Evolutionary conservation across 2,888 invertebrate species (phyloP), one percentile per base, ranked within the genome.

Genomic region (Smittia aterrima): DNA sequence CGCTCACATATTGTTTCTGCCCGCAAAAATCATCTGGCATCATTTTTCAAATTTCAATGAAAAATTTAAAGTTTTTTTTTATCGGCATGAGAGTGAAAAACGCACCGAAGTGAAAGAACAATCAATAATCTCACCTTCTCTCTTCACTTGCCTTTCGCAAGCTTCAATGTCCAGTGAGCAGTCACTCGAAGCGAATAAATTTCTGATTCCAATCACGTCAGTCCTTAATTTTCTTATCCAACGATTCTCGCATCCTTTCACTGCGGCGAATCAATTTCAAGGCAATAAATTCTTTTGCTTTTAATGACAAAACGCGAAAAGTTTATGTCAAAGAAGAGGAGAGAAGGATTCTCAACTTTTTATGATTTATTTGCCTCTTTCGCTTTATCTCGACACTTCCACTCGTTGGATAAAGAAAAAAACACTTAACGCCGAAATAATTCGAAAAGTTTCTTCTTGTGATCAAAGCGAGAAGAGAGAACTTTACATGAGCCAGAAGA

Each of bases 1-100:
- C n/a, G n/a, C n/a, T 47, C n/a, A 13, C n/a, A 4, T 47, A 18
- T 47, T 47, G 53, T 47, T 47, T 18, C 53, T 47, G 53, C 18
- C 18, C 53, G 53, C 53, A 47, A 47, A 47, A 47, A 32, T 32
- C 32, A 47, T 47, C 53, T 47, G 53, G 18, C 53, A 47, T 47
- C 53, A 47, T 47, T 47, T 47, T 47, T 47, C 53, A 47, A 32
- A 32, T 32, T 32, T 32, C 32, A 32, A 32, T 32, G 32, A 32
- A 32, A 32, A 32, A 32, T 32, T 32, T 32, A 32, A 32, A n/a
- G n/a, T n/a, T n/a, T 9, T 32, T 32, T 32, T 32, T 32, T 32
- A 6, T 32, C 32, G 32, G 32, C 32, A 32, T 32, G 32, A 16
- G n/a, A 47, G 18, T 16, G 18, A 47, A 47, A 47, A 47, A 47